Conservation (phyloP, 30 jellyfish, hydroid and myxozoan species). For the Aurelia sp. region DNA sequence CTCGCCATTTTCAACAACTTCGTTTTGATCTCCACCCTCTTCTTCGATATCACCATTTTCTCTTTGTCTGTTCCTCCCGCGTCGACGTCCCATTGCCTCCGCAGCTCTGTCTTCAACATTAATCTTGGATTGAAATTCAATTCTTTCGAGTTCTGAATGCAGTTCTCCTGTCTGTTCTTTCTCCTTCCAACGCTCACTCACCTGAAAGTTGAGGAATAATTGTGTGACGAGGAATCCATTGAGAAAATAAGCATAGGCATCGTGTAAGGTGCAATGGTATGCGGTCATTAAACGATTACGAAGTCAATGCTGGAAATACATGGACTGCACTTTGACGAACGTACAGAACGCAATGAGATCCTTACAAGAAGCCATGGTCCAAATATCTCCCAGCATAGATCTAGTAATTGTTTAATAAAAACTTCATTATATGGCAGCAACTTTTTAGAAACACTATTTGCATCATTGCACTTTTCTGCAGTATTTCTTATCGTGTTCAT, state of each 20-base stretch:
- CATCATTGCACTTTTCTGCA: no score
- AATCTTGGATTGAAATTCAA: slow-evolving; percentile 48
- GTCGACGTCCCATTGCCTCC: slow-evolving; percentile 11
- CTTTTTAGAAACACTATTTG: no score
- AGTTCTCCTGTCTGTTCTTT: slow-evolving; percentile 49
- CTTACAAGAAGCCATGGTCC: no score
- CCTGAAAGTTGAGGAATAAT: slow-evolving; percentile 13
- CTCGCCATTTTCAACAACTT: slow-evolving; percentile 17
- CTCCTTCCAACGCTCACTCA: slow-evolving; percentile 51
- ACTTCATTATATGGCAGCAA: no score
- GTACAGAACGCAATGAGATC: no score
- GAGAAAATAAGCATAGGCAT: background rate
- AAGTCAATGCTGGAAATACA: no score
- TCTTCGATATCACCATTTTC: slow-evolving; percentile 13
- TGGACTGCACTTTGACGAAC: no score
- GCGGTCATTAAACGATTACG: background rate
- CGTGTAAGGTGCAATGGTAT: background rate
- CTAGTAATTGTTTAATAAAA: no score
- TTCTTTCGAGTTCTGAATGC: slow-evolving; percentile 41
- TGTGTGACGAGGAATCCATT: background rate
- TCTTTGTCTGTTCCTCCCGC: slow-evolving; percentile 10
- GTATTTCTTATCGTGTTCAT: no score
- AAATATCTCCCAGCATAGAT: no score
- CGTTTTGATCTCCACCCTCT: slow-evolving; percentile 27
- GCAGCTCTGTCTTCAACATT: slow-evolving; percentile 20